These are phyloP conservation scores for Romanogobio albipinnatus DNA, from an alignment of 2,113 vertebrate species.

Conservation along the genomic window DNA sequence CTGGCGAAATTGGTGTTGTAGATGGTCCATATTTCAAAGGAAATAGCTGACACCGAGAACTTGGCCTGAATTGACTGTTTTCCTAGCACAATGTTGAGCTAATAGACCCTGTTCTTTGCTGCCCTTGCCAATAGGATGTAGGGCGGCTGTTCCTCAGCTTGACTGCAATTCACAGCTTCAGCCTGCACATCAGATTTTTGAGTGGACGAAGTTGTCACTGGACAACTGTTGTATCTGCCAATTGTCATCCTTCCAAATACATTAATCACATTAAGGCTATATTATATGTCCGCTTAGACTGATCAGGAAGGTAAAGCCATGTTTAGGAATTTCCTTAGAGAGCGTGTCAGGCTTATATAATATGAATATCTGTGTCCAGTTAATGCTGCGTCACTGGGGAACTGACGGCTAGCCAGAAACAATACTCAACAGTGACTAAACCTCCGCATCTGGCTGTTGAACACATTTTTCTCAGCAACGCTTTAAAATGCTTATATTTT, in stretches of 20 bases:
- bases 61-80: background rate
- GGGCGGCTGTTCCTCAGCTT: slow-evolving; percentile 22
- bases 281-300: background rate
- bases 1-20: background rate
- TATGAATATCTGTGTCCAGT: background rate
- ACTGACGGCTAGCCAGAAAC: slow-evolving; percentile 1
- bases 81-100: background rate
- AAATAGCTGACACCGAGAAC: background rate
- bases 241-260: background rate
- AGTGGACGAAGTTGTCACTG: slow-evolving; percentile 10
- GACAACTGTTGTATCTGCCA: background rate
- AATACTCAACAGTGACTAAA: slow-evolving; percentile 25
- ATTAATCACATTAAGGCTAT: background rate
- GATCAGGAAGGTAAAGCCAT: background rate
- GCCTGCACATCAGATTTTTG: background rate
- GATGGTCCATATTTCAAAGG: background rate
- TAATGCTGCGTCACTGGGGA: background rate
- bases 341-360: background rate
- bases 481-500: background rate
- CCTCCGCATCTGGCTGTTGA: slow-evolving; percentile 15
- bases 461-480: background rate
- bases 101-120: slow-evolving; percentile 7
- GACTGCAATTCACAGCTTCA: slow-evolving; percentile 34
- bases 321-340: slow-evolving; percentile 1
- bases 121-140: slow-evolving; percentile 1